phyloP scores from a whole-genome alignment of 2,888 invertebrate genomes.

The Ctena decussata region DNA sequence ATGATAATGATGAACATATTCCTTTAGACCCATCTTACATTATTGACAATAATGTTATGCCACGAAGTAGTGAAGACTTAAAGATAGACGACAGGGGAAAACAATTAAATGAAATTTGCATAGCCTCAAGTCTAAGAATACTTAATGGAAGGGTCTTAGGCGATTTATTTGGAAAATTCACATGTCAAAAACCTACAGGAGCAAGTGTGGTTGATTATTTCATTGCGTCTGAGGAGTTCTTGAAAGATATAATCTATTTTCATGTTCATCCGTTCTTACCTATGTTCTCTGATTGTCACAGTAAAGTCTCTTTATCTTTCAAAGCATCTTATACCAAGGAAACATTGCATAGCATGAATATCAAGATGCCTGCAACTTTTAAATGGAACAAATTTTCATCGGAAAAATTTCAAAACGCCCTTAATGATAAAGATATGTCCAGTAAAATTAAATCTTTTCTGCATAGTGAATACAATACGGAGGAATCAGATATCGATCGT shows the following conservation, averaged over 20 bases:
- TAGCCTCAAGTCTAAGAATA: not conserved
- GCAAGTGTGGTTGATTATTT: not conserved
- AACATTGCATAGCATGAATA: not conserved
- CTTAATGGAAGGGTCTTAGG: not conserved
- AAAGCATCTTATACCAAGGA: not conserved
- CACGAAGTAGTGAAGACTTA: not conserved
- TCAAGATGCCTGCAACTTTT: not conserved
- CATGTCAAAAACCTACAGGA: constrained; percentile 5
- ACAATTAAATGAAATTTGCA: not conserved
- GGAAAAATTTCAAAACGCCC: not conserved
- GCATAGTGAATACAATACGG: no score
- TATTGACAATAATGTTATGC: not conserved
- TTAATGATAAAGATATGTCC: not conserved
- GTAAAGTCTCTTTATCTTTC: not conserved
- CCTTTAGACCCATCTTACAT: constrained; percentile 2
- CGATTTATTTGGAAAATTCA: constrained; percentile 1
- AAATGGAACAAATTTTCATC: constrained; percentile 2
- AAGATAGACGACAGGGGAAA: not conserved
- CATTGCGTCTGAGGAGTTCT: not conserved
- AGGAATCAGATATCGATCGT: not conserved
- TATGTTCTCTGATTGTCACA: not conserved
- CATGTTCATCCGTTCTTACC: not conserved
- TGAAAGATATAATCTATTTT: constrained; percentile 7
- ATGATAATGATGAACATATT: not conserved
- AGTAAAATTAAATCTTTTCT: not conserved